Evolutionary conservation across 2,888 invertebrate species (phyloP), one percentile per base, ranked within the genome.

Genomic region (Ophraella communa): DNA sequence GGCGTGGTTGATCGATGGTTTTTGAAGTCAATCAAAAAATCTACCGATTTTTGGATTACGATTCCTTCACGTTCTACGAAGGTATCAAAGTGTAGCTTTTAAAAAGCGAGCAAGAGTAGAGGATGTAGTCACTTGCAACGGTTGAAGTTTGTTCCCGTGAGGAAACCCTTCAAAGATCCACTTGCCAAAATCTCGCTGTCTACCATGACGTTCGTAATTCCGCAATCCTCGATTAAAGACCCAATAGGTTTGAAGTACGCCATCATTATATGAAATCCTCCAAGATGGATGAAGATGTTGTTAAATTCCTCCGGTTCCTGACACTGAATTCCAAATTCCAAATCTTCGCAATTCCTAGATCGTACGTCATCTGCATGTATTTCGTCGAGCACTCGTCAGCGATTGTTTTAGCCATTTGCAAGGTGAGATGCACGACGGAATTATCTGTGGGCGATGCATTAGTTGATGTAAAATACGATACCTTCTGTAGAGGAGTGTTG

Each of bases 391-490:
- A 59, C 33, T 49, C 51, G n/a, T 59, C 35, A 23, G 39, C 59
- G 21, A 49, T n/a, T 24, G 51, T 1, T 33, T 42, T 11, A 18
- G 53, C 52, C 27, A 53, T 11, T 27, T 60, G 27, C 39, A 60
- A 27, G 4, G 60, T 42, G 10, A 52, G 53, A 4, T 33, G 11
- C 1, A 60, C 44, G 11, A 60, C 60, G 24, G 73, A 68, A 63
- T 68, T 54, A 62, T 73, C 70, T 24, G 76, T 78, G 5, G 77
- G 75, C 51, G 77, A 77, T 35, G 66, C 65, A 64, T 78, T 77
- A 35, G 77, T 76, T 8, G 75, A 72, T 10, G 75, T 71, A 1
- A 77, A 62, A 71, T 78, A 78, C 2, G 66, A 70, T 55, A 79
- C 65, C 66, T 72, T 56, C 24, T 53, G 53, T 33, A 53, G 14